phyloP scores from a whole-genome alignment of 2,113 vertebrate species.

The Romanogobio albipinnatus region DNA sequence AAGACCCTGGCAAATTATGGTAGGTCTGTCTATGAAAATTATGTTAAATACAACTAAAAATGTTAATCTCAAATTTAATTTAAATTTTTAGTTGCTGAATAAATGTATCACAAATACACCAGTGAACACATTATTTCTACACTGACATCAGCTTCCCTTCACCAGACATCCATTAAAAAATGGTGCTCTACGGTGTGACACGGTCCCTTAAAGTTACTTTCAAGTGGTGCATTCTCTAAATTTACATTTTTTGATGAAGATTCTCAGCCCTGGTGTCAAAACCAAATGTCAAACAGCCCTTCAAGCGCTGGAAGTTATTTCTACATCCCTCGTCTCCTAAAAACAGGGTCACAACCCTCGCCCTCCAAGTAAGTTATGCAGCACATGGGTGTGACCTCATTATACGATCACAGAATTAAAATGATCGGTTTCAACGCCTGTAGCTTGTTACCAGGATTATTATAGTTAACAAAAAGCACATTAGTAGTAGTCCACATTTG shows the following conservation, averaged over 20 bases:
- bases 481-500: background rate
- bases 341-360: background rate
- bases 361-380: background rate
- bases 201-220: background rate
- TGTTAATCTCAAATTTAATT: too few relatives aligned
- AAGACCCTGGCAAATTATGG: too few relatives aligned
- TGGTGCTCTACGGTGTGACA: background rate
- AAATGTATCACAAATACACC: too few relatives aligned
- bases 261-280: background rate
- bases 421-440: background rate
- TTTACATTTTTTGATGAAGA: slow-evolving; percentile 22
- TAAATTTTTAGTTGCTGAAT: too few relatives aligned
- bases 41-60: too few relatives aligned
- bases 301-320: background rate
- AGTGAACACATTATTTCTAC: too few relatives aligned
- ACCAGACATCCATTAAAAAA: background rate
- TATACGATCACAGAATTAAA: background rate
- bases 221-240: background rate
- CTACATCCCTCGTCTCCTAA: background rate
- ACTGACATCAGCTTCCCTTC: background rate
- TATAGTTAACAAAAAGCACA: background rate
- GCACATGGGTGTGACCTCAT: background rate
- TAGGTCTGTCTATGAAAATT: too few relatives aligned
- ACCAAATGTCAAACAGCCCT: slow-evolving; percentile 1
- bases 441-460: background rate